phyloP scores from a whole-genome alignment of 2,888 invertebrate genomes.

The Boloria euphrosyne region DNA sequence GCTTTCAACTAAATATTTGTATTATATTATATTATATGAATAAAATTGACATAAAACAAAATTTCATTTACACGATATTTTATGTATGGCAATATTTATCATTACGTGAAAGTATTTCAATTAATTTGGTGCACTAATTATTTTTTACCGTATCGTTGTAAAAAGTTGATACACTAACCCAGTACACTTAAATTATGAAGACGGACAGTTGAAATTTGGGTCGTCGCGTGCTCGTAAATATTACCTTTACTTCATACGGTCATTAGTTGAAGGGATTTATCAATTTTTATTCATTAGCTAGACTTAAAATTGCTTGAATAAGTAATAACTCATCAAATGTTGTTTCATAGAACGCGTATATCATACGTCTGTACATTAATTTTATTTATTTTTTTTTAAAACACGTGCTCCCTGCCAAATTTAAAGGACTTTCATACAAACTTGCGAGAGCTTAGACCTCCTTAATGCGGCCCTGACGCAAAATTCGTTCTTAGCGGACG shows the following conservation, averaged over 20 bases:
- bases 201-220: conserved; percentile 9
- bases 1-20: too few species aligned
- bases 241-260: conserved; percentile 24
- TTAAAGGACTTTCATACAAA: too few species aligned
- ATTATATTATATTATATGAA: too few species aligned
- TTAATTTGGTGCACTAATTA: conserved; percentile 29
- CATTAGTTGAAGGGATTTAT: conserved; percentile 14
- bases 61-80: neutral
- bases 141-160: conserved; percentile 22
- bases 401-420: too few species aligned
- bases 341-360: neutral
- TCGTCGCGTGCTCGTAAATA: conserved; percentile 27
- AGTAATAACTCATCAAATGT: neutral
- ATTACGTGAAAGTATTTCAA: conserved; percentile 16
- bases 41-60: too few species aligned
- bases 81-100: neutral
- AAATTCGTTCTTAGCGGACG: too few species aligned
- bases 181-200: conserved; percentile 19
- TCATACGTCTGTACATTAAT: too few species aligned
- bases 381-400: too few species aligned
- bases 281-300: neutral
- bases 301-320: neutral
- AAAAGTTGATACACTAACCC: conserved; percentile 28
- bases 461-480: too few species aligned
- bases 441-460: too few species aligned